A percentile compares a stretch with the other conserved stretches of the same genome.
These are phyloP conservation scores for Cactoblastis cactorum DNA, from an alignment of 2,888 invertebrate species.

Conservation along the genomic window DNA sequence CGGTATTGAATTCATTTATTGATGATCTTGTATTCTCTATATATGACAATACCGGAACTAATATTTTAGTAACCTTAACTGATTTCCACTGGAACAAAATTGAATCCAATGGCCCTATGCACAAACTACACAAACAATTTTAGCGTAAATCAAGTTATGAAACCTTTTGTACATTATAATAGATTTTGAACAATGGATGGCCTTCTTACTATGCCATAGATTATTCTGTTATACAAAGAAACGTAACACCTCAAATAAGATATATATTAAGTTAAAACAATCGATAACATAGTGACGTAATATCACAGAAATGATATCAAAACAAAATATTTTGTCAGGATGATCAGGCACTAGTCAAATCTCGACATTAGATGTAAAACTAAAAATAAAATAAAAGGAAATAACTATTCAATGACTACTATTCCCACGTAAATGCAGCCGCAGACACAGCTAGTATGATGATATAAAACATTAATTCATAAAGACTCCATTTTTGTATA, in stretches of 20 bases:
- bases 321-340: too few species aligned
- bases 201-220: background rate
- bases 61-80: background rate
- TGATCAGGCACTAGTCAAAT: too few species aligned
- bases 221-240: too few species aligned
- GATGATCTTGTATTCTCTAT: background rate
- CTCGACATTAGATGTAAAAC: too few species aligned
- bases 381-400: too few species aligned
- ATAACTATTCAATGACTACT: too few species aligned
- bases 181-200: background rate
- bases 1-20: background rate
- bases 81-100: background rate
- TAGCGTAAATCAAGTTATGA: background rate
- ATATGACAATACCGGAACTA: slow-evolving; percentile 3
- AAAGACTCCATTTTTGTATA: background rate
- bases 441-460: background rate
- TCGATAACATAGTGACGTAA: too few species aligned
- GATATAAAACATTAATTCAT: background rate
- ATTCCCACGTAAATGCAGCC: background rate
- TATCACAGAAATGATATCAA: too few species aligned
- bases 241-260: background rate
- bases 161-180: background rate
- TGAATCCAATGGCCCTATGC: background rate
- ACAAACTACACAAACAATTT: slow-evolving; percentile 5
- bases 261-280: too few species aligned